Base-by-base conservation (phyloP, 1,140 invertebrate genomes). In the Drosophila sproati region DNA sequence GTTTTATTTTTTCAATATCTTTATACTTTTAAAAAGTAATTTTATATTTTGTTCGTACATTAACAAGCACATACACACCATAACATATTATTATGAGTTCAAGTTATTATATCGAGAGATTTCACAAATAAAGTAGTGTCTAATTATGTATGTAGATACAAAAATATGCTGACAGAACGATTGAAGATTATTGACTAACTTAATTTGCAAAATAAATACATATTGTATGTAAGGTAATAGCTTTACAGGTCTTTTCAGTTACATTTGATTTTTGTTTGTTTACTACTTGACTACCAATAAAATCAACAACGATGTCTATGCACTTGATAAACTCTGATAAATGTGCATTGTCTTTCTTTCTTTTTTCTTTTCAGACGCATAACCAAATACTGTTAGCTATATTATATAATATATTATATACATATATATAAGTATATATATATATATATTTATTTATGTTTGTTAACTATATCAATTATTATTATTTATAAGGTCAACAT, bases 271-370 rank as follows among this genome's bases (percentile, higher is more conserved):
- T 61, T 20, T 48, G 20, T 45, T 50, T 61, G 12, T 45, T 47
- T 41, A 64, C 55, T 34, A 31, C 45, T 61, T 82, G 3, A 50
- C 70, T 86, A 85, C 83, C 77, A 83, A 83, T 88, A 80, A 83
- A 83, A 80, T 87, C 72, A 87, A 88, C 83, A 87, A 87, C 81
- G 85, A 83, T 88, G 77, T 77, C 72, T 72, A 88, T 88, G 81
- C 76, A 80, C 68, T 56, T 77, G 67, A 68, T 73, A 73, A 83
- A 83, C 63, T 70, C 68, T 80, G 77, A 83, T 83, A 85, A 85
- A 85, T 76, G 64, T 80, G 81, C 73, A 43, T n/a, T 43, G 37
- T 43, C 28, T 50, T 41, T 39, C 20, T 20, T 20, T 20, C 20
- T 12, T 56, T 62, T 62, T 55, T 43, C 48, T 55, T 55, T 66